Evolutionary conservation across 2,113 vertebrate species (phyloP).

Genomic region (Ailuropoda melanoleuca): DNA sequence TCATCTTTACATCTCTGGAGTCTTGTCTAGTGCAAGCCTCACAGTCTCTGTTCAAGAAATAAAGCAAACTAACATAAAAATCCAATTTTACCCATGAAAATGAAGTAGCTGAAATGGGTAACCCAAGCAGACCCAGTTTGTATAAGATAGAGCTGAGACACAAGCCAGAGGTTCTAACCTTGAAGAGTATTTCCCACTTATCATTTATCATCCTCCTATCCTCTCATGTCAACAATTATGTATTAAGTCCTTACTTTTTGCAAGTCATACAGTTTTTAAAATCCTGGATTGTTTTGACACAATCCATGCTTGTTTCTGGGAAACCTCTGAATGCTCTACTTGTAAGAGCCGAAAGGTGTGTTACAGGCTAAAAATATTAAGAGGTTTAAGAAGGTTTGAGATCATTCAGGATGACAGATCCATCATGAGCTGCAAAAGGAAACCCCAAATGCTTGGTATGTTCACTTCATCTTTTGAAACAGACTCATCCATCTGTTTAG

Average conservation of each 20-base stretch:
- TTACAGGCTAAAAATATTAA: conserved; percentile 15
- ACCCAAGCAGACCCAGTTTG: not conserved
- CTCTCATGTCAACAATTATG: conserved; percentile 37
- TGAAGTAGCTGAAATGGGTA: not conserved
- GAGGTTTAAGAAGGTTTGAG: conserved; percentile 16
- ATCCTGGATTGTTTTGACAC: conserved; percentile 54
- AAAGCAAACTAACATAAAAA: not conserved
- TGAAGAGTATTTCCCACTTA: not conserved
- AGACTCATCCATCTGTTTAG: not conserved
- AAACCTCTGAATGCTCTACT: conserved; percentile 30
- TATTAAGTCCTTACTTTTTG: conserved; percentile 10
- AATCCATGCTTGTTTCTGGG: conserved; percentile 38
- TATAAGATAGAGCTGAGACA: not conserved
- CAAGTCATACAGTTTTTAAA: conserved; percentile 40
- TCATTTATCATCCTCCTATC: not conserved
- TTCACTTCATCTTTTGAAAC: conserved; percentile 32
- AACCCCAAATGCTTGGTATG: not conserved
- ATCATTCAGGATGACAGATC: not conserved
- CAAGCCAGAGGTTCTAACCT: not conserved
- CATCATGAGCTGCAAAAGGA: not conserved
- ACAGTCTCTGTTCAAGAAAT: not conserved
- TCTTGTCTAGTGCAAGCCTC: not conserved
- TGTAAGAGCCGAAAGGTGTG: conserved; percentile 44
- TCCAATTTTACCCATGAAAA: not conserved
- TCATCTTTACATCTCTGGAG: not conserved